These are phyloP conservation scores for Plemyria rubiginata DNA, from an alignment of 2,888 invertebrate species.

Conservation along the genomic window DNA sequence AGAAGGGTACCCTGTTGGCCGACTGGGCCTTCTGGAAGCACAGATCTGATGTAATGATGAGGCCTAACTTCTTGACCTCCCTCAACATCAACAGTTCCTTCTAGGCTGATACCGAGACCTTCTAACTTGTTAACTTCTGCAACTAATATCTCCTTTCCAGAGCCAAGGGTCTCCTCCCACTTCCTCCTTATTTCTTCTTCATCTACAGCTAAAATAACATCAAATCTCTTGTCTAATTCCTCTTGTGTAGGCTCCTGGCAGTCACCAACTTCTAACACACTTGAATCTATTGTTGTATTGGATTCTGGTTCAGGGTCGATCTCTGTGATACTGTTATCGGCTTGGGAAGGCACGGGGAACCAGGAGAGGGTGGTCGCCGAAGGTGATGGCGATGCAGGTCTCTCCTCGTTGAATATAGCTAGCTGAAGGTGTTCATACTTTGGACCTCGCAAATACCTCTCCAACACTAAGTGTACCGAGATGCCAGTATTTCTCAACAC, in stretches of 20 bases:
- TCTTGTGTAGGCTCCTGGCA: conserved; percentile 80
- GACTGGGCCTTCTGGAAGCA: conserved; percentile 98
- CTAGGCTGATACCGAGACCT: conserved; percentile 98
- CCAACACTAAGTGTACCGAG: conserved; percentile 94
- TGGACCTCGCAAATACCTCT: conserved; percentile 96
- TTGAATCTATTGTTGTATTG: conserved; percentile 92
- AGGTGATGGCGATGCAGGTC: conserved; percentile 88
- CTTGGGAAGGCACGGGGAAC: conserved; percentile 91
- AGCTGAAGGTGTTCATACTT: conserved; percentile 96
- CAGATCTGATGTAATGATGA: conserved; percentile 99
- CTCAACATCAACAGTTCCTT: conserved; percentile 99
- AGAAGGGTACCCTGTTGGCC: conserved; percentile 95
- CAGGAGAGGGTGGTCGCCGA: conserved; percentile 93
- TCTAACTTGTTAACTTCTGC: conserved; percentile 96
- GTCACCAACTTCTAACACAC: conserved; percentile 85
- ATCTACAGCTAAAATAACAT: conserved; percentile 84
- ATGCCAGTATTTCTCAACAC: conserved; percentile 96
- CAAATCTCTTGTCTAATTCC: conserved; percentile 74
- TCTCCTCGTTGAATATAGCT: conserved; percentile 88
- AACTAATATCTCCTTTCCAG: conserved; percentile 94
- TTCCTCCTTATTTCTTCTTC: conserved; percentile 89
- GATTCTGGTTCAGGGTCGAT: conserved; percentile 93
- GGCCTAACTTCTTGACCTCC: conserved; percentile 98
- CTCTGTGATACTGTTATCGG: conserved; percentile 82
- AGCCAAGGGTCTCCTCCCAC: conserved; percentile 92